Conservation (phyloP, 2,888 invertebrate genomes). For the Panzeria rudis region DNA sequence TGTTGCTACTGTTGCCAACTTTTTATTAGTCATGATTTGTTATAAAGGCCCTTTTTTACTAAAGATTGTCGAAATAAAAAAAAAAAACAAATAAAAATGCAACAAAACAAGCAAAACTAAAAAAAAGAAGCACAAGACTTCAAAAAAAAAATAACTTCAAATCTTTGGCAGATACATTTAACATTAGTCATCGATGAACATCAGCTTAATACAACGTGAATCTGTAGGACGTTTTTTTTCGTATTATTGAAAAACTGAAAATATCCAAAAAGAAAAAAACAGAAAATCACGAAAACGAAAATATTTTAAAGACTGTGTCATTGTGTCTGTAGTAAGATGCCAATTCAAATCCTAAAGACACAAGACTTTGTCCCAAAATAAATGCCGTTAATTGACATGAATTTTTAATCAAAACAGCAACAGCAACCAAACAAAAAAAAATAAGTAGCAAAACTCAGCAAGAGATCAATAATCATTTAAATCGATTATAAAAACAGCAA, state of each 20-base stretch:
- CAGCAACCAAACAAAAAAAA: neutral
- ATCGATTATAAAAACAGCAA: neutral
- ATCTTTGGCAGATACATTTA: constrained; percentile 46
- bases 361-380: constrained; percentile 57
- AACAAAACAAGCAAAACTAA: neutral
- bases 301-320: constrained; percentile 62
- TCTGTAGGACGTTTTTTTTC: constrained; percentile 45
- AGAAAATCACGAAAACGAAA: constrained; percentile 54
- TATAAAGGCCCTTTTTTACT: constrained; percentile 24
- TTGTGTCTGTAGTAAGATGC: constrained; percentile 51
- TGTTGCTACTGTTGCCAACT: constrained; percentile 34
- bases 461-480: constrained; percentile 53
- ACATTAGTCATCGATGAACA: constrained; percentile 53
- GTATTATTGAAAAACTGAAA: constrained; percentile 4
- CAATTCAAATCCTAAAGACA: constrained; percentile 16
- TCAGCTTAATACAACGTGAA: constrained; percentile 36
- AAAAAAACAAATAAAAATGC: neutral
- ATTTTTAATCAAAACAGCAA: constrained; percentile 19
- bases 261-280: constrained; percentile 16
- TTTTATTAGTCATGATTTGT: constrained; percentile 45
- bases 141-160: constrained; percentile 2
- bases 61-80: neutral
- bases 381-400: constrained; percentile 69
- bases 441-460: constrained; percentile 41
- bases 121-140: constrained; percentile 7